Conservation (phyloP, 30 jellyfish, hydroid and myxozoan genomes). For the Mastigias papua region DNA sequence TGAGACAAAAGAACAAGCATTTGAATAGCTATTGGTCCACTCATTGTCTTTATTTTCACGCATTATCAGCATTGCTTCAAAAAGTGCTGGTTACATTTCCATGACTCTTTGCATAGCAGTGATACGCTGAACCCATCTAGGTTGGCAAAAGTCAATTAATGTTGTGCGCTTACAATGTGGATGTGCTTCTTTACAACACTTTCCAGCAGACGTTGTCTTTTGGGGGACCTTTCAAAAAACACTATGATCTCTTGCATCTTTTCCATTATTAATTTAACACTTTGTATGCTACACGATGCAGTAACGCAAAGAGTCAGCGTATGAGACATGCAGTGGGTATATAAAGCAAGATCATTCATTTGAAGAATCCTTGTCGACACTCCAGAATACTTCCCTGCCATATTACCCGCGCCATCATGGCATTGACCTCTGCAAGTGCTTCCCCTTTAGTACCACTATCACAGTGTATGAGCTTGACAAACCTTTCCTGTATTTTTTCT, state of each 20-base stretch:
- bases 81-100: conserved; percentile 35
- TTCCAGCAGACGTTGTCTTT: conserved; percentile 11
- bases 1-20: neutral
- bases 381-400: conserved; percentile 46
- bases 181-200: neutral
- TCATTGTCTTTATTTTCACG: conserved; percentile 7
- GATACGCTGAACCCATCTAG: conserved; percentile 56
- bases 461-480: conserved; percentile 17
- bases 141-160: too few relatives aligned
- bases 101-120: neutral
- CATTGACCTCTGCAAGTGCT: conserved; percentile 28
- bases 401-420: conserved; percentile 44
- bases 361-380: conserved; percentile 13
- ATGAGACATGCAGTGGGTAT: conserved; percentile 38
- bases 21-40: neutral
- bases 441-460: conserved; percentile 26
- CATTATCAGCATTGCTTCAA: conserved; percentile 39
- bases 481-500: conserved; percentile 1
- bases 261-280: neutral
- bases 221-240: neutral
- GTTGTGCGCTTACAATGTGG: conserved; percentile 9
- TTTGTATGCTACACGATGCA: conserved; percentile 3
- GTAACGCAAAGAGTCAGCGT: conserved; percentile 3
- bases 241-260: neutral
- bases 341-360: conserved; percentile 24